These are phyloP conservation scores for Astreopora myriophthalma DNA, from an alignment of 64 coral and sea anemone species.

Conservation along the genomic window DNA sequence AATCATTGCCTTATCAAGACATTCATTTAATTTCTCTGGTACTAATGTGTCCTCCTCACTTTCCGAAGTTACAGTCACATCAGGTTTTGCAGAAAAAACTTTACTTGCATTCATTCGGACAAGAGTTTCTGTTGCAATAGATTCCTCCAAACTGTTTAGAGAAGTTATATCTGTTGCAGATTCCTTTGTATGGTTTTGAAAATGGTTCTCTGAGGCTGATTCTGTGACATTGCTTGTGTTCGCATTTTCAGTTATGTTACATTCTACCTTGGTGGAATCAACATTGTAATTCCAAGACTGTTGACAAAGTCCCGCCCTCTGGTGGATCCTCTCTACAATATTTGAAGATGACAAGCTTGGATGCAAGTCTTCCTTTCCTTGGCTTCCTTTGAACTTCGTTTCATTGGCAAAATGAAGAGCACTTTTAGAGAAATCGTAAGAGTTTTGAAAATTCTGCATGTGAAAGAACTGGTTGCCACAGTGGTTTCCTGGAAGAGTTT, in stretches of 20 bases:
- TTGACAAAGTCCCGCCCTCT: neutral
- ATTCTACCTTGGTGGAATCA: neutral
- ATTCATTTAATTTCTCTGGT: slow-evolving; percentile 78
- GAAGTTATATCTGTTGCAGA: neutral
- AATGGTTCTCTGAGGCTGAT: neutral
- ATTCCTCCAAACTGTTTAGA: neutral
- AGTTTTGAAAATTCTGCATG: neutral
- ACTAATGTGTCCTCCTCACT: slow-evolving; percentile 64
- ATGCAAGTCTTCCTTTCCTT: neutral
- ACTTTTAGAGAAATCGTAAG: neutral
- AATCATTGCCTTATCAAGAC: slow-evolving; percentile 81
- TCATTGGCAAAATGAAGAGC: neutral
- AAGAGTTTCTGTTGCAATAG: slow-evolving; percentile 18
- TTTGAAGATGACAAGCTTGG: neutral
- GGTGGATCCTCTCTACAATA: neutral
- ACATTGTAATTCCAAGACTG: neutral
- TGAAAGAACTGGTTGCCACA: neutral
- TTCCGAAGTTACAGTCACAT: neutral
- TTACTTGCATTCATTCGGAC: neutral
- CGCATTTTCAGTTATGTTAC: neutral
- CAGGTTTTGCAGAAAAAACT: neutral
- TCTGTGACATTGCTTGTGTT: neutral
- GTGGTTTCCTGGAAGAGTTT: neutral
- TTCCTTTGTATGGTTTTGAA: neutral
- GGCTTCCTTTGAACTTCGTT: neutral